These are phyloP conservation scores for Dusona sp. DNA, from an alignment of 2,888 invertebrate genomes.

Conservation along the genomic window DNA sequence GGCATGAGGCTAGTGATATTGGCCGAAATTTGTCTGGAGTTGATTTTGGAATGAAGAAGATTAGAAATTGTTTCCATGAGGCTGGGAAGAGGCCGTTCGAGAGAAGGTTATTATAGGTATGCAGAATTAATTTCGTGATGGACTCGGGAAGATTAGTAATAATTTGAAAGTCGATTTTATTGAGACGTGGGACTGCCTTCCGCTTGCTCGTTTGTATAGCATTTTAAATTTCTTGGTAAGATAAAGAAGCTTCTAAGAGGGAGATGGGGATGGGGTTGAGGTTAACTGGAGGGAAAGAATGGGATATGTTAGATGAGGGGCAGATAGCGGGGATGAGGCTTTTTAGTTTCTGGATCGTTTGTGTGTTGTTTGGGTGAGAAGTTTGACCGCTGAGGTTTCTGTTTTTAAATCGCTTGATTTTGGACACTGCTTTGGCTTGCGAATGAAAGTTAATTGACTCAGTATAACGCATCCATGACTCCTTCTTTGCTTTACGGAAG, in stretches of 20 bases:
- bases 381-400: neutral
- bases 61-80: neutral
- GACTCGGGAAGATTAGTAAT: constrained; percentile 1
- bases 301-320: neutral
- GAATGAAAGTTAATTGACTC: constrained; percentile 9
- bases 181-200: neutral
- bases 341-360: neutral
- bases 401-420: constrained; percentile 10
- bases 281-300: too few species aligned
- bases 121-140: neutral
- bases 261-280: too few species aligned
- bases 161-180: constrained; percentile 14
- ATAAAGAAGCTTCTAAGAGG: too few species aligned
- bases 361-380: neutral
- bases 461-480: neutral
- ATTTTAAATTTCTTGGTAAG: neutral
- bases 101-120: neutral
- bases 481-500: neutral
- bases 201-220: constrained; percentile 3
- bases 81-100: constrained; percentile 6
- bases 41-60: too few species aligned
- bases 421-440: neutral
- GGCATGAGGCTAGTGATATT: too few species aligned
- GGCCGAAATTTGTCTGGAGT: neutral
- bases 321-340: constrained; percentile 15